These are phyloP conservation scores for Tachina lurida DNA, from an alignment of 2,888 invertebrate species.

Conservation along the genomic window DNA sequence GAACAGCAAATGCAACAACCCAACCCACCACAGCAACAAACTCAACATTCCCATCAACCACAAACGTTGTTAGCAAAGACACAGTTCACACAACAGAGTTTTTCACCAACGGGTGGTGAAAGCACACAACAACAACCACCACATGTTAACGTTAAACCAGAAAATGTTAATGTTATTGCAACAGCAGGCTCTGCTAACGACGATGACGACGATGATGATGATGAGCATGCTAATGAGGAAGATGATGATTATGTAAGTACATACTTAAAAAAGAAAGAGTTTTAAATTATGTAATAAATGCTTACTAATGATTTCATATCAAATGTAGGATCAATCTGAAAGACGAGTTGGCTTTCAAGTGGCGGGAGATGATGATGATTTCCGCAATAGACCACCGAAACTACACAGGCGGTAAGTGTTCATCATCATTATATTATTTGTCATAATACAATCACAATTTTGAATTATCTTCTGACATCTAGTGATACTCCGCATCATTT, in stretches of 20 bases:
- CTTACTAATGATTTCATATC: not conserved
- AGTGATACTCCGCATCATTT: slow-evolving; percentile 99
- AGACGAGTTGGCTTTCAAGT: slow-evolving; percentile 87
- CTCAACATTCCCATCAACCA: slow-evolving; percentile 74
- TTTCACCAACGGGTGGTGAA: slow-evolving; percentile 43
- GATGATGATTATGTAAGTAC: slow-evolving; percentile 87
- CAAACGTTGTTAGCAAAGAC: slow-evolving; percentile 68
- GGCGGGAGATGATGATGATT: slow-evolving; percentile 82
- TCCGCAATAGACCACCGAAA: slow-evolving; percentile 82
- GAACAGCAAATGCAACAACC: slow-evolving; percentile 58
- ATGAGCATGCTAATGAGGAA: slow-evolving; percentile 87
- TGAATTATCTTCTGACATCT: slow-evolving; percentile 80
- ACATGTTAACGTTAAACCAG: slow-evolving; percentile 66
- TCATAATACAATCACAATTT: not conserved
- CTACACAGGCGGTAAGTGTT: slow-evolving; percentile 81
- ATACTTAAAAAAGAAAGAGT: not conserved
- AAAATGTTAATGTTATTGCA: slow-evolving; percentile 76
- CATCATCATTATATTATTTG: not conserved
- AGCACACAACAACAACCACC: slow-evolving; percentile 48
- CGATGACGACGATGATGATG: slow-evolving; percentile 83
- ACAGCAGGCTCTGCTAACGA: slow-evolving; percentile 68
- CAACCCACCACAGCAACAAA: slow-evolving; percentile 57
- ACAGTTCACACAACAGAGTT: slow-evolving; percentile 53
- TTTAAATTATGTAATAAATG: not conserved
- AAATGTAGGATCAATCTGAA: slow-evolving; percentile 83